Conservation (phyloP, 2,113 vertebrate species). For the Nothocercus julius region DNA sequence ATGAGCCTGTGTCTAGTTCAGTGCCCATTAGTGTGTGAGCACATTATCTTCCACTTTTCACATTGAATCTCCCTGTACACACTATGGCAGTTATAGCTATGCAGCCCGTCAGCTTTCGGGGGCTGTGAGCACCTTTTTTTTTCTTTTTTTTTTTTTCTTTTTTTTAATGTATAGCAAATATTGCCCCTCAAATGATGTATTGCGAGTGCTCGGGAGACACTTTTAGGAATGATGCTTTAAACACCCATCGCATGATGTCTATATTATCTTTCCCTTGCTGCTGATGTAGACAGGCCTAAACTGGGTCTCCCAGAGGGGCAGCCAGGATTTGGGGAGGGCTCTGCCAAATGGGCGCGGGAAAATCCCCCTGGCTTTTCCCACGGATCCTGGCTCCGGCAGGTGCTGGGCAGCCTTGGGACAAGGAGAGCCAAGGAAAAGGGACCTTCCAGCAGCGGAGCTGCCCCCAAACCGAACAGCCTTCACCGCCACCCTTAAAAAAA, state of each 20-base stretch:
- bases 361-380: no score
- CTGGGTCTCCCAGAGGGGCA: background rate
- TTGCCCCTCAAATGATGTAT: conserved; percentile 73
- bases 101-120: conserved; percentile 84
- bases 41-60: conserved; percentile 97
- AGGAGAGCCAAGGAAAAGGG: no score
- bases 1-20: conserved; percentile 98
- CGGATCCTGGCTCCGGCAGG: no score
- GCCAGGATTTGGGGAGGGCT: background rate
- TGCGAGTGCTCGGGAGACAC: conserved; percentile 70
- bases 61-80: conserved; percentile 85
- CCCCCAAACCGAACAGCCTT: no score
- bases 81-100: conserved; percentile 84
- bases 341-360: background rate
- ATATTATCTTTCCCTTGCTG: background rate
- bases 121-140: conserved; percentile 79
- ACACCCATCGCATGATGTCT: background rate
- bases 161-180: conserved; percentile 74
- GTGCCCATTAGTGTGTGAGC: conserved; percentile 98
- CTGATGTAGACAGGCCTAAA: background rate
- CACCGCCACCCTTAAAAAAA: no score
- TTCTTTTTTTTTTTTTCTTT: conserved; percentile 70
- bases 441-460: no score
- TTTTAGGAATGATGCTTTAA: conserved; percentile 4
- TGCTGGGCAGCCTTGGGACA: no score